Conservation (phyloP, 2,888 invertebrate species). For the Halictus ligatus region DNA sequence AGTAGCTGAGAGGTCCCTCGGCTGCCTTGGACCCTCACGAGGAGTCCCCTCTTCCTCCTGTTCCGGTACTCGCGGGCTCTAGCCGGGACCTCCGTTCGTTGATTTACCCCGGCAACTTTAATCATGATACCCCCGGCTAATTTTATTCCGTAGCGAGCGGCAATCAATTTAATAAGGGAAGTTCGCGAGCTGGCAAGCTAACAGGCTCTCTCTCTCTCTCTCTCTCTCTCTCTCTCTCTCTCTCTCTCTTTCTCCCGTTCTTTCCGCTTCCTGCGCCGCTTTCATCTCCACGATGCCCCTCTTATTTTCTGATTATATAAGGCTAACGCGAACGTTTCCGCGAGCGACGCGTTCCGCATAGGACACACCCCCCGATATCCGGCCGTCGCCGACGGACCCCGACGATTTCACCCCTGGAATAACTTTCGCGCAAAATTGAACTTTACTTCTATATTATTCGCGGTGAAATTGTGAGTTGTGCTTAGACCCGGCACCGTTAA, state of each 20-base stretch:
- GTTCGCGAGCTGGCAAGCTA: conserved; percentile 9
- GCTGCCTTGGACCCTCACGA: background rate
- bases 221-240: no score
- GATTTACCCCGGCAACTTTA: conserved; percentile 56
- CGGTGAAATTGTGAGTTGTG: conserved; percentile 28
- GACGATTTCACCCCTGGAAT: conserved; percentile 16
- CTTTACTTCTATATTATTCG: conserved; percentile 39
- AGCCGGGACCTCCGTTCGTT: conserved; percentile 24
- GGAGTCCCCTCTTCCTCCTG: background rate
- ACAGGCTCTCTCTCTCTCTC: background rate
- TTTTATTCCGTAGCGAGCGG: conserved; percentile 41
- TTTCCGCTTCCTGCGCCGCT: background rate
- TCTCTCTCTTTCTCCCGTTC: background rate
- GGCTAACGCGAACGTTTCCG: conserved; percentile 6
- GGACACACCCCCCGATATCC: conserved; percentile 13
- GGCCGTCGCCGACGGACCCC: background rate
- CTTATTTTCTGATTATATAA: conserved; percentile 49
- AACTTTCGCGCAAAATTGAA: conserved; percentile 35
- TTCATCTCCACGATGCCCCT: conserved; percentile 15
- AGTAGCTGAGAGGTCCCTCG: background rate
- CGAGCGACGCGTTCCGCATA: conserved; percentile 30
- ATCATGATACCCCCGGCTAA: conserved; percentile 49
- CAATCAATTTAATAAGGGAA: conserved; percentile 50
- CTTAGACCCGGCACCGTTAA: background rate
- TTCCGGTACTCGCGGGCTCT: no score